Percentiles rank a stretch among this genome's conserved stretches.
Conservation (phyloP, 2,888 invertebrate genomes). For the Diarsia mendica region DNA sequence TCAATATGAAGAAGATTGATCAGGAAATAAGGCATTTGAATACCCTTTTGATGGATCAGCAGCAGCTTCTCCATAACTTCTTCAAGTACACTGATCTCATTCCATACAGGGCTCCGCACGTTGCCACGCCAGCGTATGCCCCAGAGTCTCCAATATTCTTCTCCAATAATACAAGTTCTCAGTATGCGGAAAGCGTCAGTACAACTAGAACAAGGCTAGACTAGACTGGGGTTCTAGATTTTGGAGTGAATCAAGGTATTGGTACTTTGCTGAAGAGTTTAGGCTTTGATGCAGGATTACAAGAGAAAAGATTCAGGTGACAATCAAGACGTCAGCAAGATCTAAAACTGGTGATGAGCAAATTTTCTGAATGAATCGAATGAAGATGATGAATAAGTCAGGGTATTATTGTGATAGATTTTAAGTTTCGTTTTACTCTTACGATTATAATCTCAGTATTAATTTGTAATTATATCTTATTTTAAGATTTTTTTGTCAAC, state of each 20-base stretch:
- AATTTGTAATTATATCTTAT: not conserved
- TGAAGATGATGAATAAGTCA: conserved; percentile 25
- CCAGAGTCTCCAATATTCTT: conserved; percentile 83
- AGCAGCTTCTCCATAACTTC: conserved; percentile 81
- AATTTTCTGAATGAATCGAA: not conserved
- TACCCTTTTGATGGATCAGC: conserved; percentile 84
- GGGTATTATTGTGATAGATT: conserved; percentile 44
- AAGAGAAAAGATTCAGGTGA: not conserved
- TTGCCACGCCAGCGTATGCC: conserved; percentile 73
- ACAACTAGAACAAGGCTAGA: not conserved
- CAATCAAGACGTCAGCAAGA: not conserved
- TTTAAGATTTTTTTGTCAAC: conserved; percentile 7
- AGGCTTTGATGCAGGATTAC: not conserved
- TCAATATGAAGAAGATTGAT: conserved; percentile 92
- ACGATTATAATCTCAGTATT: conserved; percentile 9
- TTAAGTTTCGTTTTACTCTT: conserved; percentile 15
- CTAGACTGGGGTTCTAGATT: not conserved
- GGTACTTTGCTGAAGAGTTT: not conserved
- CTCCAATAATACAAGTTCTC: conserved; percentile 67
- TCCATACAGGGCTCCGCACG: conserved; percentile 72
- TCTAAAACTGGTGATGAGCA: not conserved
- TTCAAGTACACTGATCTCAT: conserved; percentile 76
- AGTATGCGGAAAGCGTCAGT: conserved; percentile 62
- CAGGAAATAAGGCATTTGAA: conserved; percentile 93
- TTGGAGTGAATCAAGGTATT: not conserved